Evolutionary conservation across 1,140 invertebrate species (phyloP).

Genomic region (Lucilia sericata): DNA sequence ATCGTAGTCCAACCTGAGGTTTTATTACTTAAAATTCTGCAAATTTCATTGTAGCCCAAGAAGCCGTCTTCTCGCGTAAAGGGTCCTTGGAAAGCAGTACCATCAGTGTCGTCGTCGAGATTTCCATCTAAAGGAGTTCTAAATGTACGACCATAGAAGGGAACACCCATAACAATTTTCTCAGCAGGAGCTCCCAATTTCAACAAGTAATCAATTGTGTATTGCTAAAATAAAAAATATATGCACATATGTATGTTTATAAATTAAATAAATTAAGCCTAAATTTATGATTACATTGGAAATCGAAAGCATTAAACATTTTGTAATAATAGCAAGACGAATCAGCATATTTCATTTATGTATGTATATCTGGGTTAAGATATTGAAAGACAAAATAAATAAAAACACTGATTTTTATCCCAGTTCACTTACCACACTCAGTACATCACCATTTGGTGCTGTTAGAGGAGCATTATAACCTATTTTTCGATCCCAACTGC

Average conservation of each 20-base stretch:
- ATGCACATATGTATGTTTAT: too few relatives aligned
- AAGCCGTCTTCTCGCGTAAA: conserved; percentile 86
- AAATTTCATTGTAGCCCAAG: conserved; percentile 86
- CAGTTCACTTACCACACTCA: conserved; percentile 74
- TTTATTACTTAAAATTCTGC: conserved; percentile 69
- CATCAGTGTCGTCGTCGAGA: conserved; percentile 69
- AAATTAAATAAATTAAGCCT: too few relatives aligned
- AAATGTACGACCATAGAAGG: conserved; percentile 87
- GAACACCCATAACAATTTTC: conserved; percentile 85
- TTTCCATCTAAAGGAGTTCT: conserved; percentile 68
- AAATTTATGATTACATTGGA: too few relatives aligned
- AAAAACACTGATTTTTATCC: not conserved
- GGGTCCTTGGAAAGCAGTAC: conserved; percentile 78
- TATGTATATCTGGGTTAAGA: too few relatives aligned
- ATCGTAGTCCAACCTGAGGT: conserved; percentile 69
- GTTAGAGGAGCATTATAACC: conserved; percentile 79
- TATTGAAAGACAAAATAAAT: too few relatives aligned
- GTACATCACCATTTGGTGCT: conserved; percentile 68
- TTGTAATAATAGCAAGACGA: too few relatives aligned
- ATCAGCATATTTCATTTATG: too few relatives aligned
- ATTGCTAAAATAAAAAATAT: conserved; percentile 74
- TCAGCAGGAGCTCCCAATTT: conserved; percentile 76
- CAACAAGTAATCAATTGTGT: conserved; percentile 81
- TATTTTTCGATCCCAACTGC: conserved; percentile 81
- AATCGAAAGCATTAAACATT: too few relatives aligned